Evolutionary conservation across 2,888 invertebrate genomes (phyloP).

Genomic region (Drosophila algonquin): DNA sequence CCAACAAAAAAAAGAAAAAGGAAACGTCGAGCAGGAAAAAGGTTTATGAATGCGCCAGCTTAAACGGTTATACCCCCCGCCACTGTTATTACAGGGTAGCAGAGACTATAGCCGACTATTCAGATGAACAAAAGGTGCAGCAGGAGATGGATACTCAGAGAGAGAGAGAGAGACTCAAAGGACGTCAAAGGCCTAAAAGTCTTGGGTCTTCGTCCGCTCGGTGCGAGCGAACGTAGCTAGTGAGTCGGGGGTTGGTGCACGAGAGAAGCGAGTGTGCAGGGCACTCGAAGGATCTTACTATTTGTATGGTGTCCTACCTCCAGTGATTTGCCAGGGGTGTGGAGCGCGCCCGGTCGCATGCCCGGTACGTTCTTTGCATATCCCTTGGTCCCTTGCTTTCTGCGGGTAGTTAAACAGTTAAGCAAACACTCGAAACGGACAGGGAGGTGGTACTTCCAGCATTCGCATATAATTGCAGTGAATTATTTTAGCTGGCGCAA

Average conservation of each 20-base stretch:
- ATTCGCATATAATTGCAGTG: slow-evolving; percentile 49
- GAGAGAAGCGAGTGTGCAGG: no score
- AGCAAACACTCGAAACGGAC: slow-evolving; percentile 26
- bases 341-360: background rate
- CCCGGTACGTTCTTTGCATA: background rate
- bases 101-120: background rate
- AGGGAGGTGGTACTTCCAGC: slow-evolving; percentile 17
- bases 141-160: background rate
- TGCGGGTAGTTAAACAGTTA: slow-evolving; percentile 22
- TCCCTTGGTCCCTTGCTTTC: background rate
- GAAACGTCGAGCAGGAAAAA: slow-evolving; percentile 10
- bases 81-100: slow-evolving; percentile 20
- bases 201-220: no score
- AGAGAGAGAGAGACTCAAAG: no score
- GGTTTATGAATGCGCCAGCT: slow-evolving; percentile 41
- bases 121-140: background rate
- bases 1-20: slow-evolving; percentile 19
- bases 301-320: no score
- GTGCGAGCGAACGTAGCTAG: no score
- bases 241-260: no score
- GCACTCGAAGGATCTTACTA: no score
- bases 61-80: slow-evolving; percentile 8
- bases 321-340: background rate
- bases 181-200: no score
- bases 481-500: slow-evolving; percentile 38